Evolutionary conservation across 2,888 invertebrate genomes (phyloP), one percentile per base, ranked within the genome.

Genomic region (Dione juno): DNA sequence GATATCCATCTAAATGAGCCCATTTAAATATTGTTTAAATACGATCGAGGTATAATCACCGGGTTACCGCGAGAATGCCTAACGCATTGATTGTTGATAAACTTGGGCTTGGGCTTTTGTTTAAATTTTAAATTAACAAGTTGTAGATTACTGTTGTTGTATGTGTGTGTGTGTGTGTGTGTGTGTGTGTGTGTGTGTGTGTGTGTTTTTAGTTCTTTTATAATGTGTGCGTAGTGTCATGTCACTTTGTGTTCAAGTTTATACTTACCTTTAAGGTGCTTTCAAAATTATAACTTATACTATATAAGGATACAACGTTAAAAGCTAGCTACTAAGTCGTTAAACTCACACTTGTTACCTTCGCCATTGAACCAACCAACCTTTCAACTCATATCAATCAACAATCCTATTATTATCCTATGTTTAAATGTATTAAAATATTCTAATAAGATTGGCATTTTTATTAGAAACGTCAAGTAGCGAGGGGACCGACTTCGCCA

Each of bases 1-100:
- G 80, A 83, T 83, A 77, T 69, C 52, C 72, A 84, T 84, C 83
- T 82, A 79, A 86, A 86, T 86, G 84, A 85, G 83, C 76, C 80
- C 78, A 76, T 82, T 80, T 80, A 79, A 81, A 82, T 81, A 80
- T 82, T 80, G 79, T 81, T 77, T 77, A 78, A 80, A 79, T 77
- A 79, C 77, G 77, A 77, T 78, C 79, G 74, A 70, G 70, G 70
- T 66, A 70, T 75, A 76, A 76, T 77, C 76, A 74, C 57, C 66
- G 71, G 70, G 71, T 66, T 52, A 72, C 75, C 74, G 74, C 74
- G 74, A 75, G 71, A 66, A 66, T 68, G 50, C 59, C 63, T 64
- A 73, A 70, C 75, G 72, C 71, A 77, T 78, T 16, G 48, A 48
- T 48, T 74, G 75, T 75, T 73, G 74, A 70, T 74, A 67, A 59